A percentile compares a stretch with the other conserved stretches of the same genome.
Conservation (phyloP, 2,113 vertebrate genomes). For the Apteryx mantelli region DNA sequence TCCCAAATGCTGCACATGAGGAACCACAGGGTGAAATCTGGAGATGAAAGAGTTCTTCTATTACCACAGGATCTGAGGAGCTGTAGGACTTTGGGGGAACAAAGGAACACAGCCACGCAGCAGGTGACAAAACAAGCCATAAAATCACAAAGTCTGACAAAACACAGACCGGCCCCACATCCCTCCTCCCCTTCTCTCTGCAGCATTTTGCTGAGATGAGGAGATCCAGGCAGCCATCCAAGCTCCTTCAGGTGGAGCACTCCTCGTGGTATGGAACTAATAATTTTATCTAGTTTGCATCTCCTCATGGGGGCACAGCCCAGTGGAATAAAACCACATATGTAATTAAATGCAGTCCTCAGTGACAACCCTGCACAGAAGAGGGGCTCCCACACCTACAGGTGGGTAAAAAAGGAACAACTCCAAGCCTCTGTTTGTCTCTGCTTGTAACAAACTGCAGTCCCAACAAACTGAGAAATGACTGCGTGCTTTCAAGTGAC, state of each 20-base stretch:
- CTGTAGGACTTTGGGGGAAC: background rate
- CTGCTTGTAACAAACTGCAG: background rate
- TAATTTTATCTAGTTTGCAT: background rate
- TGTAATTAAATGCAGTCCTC: background rate
- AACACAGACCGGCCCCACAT: background rate
- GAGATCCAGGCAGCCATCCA: background rate
- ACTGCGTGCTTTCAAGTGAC: background rate
- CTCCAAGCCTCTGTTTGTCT: background rate
- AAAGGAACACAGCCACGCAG: background rate
- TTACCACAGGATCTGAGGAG: background rate
- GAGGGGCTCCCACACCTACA: background rate
- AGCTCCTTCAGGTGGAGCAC: background rate
- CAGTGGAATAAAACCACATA: accelerated
- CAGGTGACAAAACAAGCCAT: background rate
- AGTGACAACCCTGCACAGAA: background rate
- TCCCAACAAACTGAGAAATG: background rate
- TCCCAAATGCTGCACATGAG: background rate
- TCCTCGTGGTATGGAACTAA: background rate
- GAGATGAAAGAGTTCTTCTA: background rate
- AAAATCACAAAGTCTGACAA: background rate
- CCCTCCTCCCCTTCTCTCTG: background rate
- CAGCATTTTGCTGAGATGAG: accelerated
- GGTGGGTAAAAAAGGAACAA: background rate
- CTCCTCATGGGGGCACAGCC: background rate
- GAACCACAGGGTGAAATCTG: background rate